Percentiles rank a stretch among this genome's conserved stretches.
phyloP scores from a whole-genome alignment of 2,797 vertebrate genomes.

The Podargus strigoides region DNA sequence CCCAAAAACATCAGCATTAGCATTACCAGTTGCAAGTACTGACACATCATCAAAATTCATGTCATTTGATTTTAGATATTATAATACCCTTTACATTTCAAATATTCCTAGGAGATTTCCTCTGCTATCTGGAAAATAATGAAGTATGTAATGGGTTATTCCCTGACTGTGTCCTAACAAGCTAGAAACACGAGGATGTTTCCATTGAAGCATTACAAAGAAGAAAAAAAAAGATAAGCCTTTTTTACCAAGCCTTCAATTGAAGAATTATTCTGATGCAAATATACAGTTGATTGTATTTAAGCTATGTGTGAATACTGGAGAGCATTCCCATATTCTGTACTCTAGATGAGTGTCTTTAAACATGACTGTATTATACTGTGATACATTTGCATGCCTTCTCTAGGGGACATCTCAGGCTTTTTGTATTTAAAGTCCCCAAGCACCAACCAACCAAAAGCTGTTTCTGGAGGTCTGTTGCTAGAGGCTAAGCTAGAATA shows the following conservation, averaged over 20 bases:
- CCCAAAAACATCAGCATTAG: background rate
- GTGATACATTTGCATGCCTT: background rate
- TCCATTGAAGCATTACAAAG: background rate
- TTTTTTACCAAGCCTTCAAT: background rate
- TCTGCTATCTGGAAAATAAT: constrained; percentile 44
- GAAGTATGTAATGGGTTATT: constrained; percentile 38
- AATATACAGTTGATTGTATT: background rate
- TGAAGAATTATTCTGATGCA: background rate
- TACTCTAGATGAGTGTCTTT: background rate
- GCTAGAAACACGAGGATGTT: background rate
- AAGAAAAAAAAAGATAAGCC: background rate
- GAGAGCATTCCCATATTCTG: background rate
- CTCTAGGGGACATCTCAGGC: background rate
- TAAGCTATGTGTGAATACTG: background rate
- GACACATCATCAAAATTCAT: constrained; percentile 32
- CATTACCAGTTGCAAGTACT: background rate
- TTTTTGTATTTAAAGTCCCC: background rate
- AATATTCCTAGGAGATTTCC: constrained; percentile 32
- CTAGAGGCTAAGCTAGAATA: background rate
- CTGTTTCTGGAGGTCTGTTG: background rate
- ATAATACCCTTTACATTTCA: constrained; percentile 1
- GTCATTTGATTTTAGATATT: background rate
- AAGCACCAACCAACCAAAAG: background rate
- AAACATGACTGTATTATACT: background rate
- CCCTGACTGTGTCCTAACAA: constrained; percentile 17